These are phyloP conservation scores for Apis florea DNA, from an alignment of 1,140 invertebrate genomes.

Conservation along the genomic window DNA sequence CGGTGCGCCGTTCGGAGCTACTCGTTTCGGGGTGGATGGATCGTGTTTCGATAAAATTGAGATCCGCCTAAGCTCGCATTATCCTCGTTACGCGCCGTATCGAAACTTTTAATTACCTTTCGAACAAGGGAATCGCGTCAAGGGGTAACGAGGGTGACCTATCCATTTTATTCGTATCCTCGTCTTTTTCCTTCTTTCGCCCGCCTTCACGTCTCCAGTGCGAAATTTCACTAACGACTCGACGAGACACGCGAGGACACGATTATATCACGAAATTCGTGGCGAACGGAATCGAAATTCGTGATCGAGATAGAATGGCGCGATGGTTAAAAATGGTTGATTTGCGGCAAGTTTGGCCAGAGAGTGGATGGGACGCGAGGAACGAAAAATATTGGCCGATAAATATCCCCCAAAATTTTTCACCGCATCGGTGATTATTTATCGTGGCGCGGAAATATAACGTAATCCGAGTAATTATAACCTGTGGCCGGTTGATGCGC, in stretches of 20 bases:
- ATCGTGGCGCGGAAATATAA: neutral
- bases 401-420: conserved; percentile 37
- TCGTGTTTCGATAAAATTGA: conserved; percentile 2
- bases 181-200: neutral
- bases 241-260: neutral
- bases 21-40: neutral
- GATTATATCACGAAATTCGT: conserved; percentile 19
- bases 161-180: neutral
- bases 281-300: neutral
- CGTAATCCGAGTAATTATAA: conserved; percentile 25
- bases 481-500: neutral
- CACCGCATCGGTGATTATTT: conserved; percentile 8
- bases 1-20: neutral
- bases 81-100: conserved; percentile 10
- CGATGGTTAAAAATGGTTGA: conserved; percentile 43
- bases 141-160: conserved; percentile 8
- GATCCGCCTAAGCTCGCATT: neutral
- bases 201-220: too few species aligned
- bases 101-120: conserved; percentile 30
- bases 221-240: neutral
- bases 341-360: conserved; percentile 37
- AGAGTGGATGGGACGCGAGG: neutral
- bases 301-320: neutral
- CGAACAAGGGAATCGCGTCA: neutral
- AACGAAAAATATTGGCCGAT: conserved; percentile 17